Evolutionary conservation across 2,888 invertebrate species (phyloP).

Genomic region (Polymixis flavicincta): DNA sequence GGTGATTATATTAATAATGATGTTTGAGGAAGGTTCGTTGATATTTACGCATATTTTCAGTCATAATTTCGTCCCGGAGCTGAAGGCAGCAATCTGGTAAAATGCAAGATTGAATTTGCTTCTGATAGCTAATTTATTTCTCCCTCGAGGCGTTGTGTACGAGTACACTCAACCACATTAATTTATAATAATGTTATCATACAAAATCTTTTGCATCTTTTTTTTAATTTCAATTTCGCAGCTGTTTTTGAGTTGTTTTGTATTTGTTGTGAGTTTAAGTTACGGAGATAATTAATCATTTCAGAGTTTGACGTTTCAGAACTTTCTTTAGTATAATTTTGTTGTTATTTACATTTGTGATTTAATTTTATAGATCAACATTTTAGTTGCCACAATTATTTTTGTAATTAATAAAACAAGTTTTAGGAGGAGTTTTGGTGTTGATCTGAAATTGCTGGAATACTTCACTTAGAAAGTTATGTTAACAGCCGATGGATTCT

Average conservation of each 20-base stretch:
- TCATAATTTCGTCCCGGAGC: conserved; percentile 73
- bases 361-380: not conserved
- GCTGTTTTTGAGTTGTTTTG: conserved; percentile 4
- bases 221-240: not conserved
- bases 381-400: not conserved
- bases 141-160: conserved; percentile 75
- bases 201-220: conserved; percentile 45
- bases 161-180: conserved; percentile 72
- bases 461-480: not conserved
- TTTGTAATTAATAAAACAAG: not conserved
- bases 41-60: conserved; percentile 67
- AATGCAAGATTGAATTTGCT: conserved; percentile 85
- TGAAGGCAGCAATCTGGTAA: conserved; percentile 80
- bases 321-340: not conserved
- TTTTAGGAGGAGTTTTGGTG: no score
- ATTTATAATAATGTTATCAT: conserved; percentile 60
- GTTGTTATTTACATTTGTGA: not conserved
- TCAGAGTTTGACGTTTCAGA: not conserved
- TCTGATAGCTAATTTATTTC: conserved; percentile 89
- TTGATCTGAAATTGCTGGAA: not conserved
- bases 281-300: not conserved
- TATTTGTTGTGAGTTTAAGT: not conserved
- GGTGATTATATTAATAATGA: conserved; percentile 32
- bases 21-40: conserved; percentile 30
- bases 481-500: not conserved